A percentile compares a stretch with the other conserved stretches of the same genome.
phyloP scores from a whole-genome alignment of 2,888 invertebrate genomes.

The Mesoligia furuncula region DNA sequence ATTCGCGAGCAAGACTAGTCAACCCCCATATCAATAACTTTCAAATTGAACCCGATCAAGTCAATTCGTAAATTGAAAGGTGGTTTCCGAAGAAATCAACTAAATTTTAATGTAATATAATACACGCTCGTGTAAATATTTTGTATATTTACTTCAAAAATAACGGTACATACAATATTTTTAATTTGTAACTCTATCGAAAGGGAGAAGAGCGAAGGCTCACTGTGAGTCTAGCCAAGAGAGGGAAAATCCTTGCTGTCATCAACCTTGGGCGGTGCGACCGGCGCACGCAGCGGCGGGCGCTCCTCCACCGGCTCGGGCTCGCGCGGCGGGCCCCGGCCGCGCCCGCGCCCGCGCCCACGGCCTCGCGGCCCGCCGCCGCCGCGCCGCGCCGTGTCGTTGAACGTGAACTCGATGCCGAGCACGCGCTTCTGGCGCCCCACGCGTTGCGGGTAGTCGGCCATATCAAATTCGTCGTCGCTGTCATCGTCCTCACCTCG shows the following conservation, averaged over 20 bases:
- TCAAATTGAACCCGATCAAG: slow-evolving; percentile 58
- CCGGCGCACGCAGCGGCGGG: slow-evolving; percentile 76
- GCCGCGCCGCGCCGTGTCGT: slow-evolving; percentile 94
- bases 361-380: slow-evolving; percentile 92
- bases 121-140: slow-evolving; percentile 90
- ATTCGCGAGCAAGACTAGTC: slow-evolving; percentile 73
- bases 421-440: slow-evolving; percentile 96
- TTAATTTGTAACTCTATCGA: slow-evolving; percentile 89
- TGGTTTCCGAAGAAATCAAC: slow-evolving; percentile 70
- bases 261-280: slow-evolving; percentile 96
- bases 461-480: slow-evolving; percentile 93
- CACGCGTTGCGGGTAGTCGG: slow-evolving; percentile 96
- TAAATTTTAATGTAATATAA: slow-evolving; percentile 85
- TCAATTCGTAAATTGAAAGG: slow-evolving; percentile 62
- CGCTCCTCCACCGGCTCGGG: slow-evolving; percentile 81
- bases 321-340: slow-evolving; percentile 82
- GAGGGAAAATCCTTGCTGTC: slow-evolving; percentile 99
- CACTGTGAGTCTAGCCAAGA: slow-evolving; percentile 92
- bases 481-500: slow-evolving; percentile 91
- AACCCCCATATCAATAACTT: slow-evolving; percentile 55
- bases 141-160: slow-evolving; percentile 91
- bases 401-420: slow-evolving; percentile 97
- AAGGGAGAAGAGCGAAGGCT: slow-evolving; percentile 86
- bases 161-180: slow-evolving; percentile 90
- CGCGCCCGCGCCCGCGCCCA: slow-evolving; percentile 89